These are phyloP conservation scores for Vanessa cardui DNA, from an alignment of 2,888 invertebrate species.

Conservation along the genomic window DNA sequence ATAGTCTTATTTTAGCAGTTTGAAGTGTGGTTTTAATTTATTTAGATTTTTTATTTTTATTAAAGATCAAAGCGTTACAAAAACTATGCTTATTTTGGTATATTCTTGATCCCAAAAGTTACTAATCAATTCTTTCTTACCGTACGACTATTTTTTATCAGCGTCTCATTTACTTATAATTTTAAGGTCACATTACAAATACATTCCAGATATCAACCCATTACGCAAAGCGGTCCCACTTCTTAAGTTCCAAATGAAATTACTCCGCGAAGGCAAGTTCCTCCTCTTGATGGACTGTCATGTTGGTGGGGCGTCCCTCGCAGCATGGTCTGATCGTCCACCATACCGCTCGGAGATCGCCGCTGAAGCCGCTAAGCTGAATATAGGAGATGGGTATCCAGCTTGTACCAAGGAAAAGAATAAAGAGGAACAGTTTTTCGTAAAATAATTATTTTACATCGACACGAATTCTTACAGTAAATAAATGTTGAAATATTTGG, in stretches of 20 bases:
- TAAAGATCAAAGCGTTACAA: too few species aligned
- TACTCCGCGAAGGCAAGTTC: slow-evolving; percentile 55
- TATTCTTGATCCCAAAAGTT: too few species aligned
- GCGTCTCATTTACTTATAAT: too few species aligned
- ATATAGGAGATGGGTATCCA: slow-evolving; percentile 53
- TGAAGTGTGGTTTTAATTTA: not conserved
- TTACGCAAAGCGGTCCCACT: slow-evolving; percentile 51
- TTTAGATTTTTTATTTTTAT: too few species aligned
- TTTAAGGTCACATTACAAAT: too few species aligned
- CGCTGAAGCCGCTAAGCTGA: slow-evolving; percentile 43
- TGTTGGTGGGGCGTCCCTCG: slow-evolving; percentile 42
- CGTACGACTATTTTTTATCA: too few species aligned
- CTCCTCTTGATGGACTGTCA: slow-evolving; percentile 64
- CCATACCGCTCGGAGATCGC: slow-evolving; percentile 54
- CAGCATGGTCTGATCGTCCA: slow-evolving; percentile 38
- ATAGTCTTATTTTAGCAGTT: too few species aligned
- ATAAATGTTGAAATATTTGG: too few species aligned
- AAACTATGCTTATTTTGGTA: too few species aligned
- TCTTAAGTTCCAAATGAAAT: slow-evolving; percentile 61
- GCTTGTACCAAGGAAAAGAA: slow-evolving; percentile 54
- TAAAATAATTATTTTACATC: slow-evolving; percentile 36
- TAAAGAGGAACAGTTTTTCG: slow-evolving; percentile 46
- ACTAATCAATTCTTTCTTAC: too few species aligned
- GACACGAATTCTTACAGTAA: not conserved
- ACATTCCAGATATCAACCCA: slow-evolving; percentile 54